Evolutionary conservation across 2,797 vertebrate genomes (phyloP).

Genomic region (Hafferia zeledoni): DNA sequence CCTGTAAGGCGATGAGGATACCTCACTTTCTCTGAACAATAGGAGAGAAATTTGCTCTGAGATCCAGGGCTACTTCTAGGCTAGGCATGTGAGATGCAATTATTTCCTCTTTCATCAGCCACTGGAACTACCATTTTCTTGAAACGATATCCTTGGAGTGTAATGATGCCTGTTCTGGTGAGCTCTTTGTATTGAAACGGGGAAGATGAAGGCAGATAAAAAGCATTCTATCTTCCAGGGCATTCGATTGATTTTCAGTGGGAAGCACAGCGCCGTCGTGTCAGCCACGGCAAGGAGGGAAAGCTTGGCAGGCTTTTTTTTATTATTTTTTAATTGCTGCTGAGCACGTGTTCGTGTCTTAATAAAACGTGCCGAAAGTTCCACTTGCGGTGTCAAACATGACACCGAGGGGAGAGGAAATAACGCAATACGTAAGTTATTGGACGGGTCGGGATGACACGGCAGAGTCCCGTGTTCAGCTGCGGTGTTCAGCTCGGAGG

Average conservation of each 20-base stretch:
- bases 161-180: constrained; percentile 33
- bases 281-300: background rate
- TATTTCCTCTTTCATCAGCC: constrained; percentile 63
- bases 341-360: background rate
- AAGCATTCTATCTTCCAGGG: background rate
- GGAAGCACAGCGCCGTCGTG: background rate
- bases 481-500: background rate
- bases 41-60: constrained; percentile 27
- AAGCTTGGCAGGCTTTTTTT: background rate
- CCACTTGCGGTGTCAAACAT: background rate
- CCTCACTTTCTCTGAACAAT: constrained; percentile 59
- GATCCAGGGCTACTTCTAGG: constrained; percentile 36
- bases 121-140: constrained; percentile 64
- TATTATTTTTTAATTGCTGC: background rate
- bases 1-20: constrained; percentile 13
- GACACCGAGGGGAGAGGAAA: background rate
- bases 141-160: constrained; percentile 54
- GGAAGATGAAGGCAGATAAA: background rate
- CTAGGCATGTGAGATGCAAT: constrained; percentile 51
- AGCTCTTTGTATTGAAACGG: background rate
- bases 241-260: background rate
- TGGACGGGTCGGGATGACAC: background rate
- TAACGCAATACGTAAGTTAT: background rate
- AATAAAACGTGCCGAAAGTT: constrained; percentile 1
- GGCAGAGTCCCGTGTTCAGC: background rate